These are phyloP conservation scores for Barypeithes pellucidus DNA, from an alignment of 2,888 invertebrate genomes.

Conservation along the genomic window DNA sequence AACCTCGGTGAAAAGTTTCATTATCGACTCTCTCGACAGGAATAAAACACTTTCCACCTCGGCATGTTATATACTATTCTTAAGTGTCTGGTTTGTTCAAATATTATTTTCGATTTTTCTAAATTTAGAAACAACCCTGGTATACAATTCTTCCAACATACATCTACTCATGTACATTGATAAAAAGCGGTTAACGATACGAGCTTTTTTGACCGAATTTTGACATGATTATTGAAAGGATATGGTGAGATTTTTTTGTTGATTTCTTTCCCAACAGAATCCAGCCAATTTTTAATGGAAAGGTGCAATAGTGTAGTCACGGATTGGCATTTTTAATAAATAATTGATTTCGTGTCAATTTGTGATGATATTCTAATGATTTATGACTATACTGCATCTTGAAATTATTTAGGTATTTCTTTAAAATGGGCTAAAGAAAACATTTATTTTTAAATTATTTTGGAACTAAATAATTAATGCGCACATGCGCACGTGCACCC, in stretches of 20 bases:
- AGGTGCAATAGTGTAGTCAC: neutral
- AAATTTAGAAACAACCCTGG: neutral
- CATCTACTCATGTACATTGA: neutral
- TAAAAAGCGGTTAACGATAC: neutral
- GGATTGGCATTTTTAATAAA: neutral
- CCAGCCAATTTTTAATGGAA: neutral
- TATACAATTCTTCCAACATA: conserved; percentile 1
- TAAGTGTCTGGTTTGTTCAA: too few species aligned
- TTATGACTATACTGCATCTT: neutral
- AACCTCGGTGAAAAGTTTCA: too few species aligned
- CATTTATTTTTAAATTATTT: too few species aligned
- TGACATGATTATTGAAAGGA: conserved; percentile 10
- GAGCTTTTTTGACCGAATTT: conserved; percentile 10
- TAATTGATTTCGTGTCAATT: conserved; percentile 18
- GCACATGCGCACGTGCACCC: too few species aligned
- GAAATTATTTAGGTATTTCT: neutral
- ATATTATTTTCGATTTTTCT: too few species aligned
- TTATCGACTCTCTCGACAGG: too few species aligned
- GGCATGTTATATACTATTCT: too few species aligned
- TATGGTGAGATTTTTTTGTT: neutral
- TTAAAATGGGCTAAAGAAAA: too few species aligned
- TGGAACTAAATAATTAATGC: too few species aligned
- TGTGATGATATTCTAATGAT: neutral
- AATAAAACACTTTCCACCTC: too few species aligned
- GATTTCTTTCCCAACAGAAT: neutral